Conservation (phyloP, 2,113 vertebrate genomes). For the Misgurnus mizolepis region DNA sequence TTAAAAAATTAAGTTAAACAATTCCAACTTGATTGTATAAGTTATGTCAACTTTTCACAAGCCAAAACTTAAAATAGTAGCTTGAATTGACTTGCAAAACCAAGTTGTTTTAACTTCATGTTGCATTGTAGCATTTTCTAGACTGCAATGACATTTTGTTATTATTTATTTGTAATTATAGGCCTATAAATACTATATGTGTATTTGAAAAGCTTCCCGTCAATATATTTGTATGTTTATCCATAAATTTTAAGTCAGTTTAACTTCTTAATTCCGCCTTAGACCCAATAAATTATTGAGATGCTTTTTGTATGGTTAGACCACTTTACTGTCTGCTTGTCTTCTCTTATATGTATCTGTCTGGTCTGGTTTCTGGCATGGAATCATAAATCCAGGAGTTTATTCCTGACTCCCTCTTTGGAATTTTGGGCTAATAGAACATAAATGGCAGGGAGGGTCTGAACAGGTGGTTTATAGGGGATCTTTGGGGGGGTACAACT, state of each 20-base stretch:
- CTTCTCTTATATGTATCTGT: not conserved
- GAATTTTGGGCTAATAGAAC: constrained; percentile 69
- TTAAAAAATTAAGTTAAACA: too few species aligned
- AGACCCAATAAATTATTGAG: not conserved
- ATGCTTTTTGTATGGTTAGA: constrained; percentile 20
- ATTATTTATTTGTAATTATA: too few species aligned
- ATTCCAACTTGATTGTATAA: too few species aligned
- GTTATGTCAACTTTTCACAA: too few species aligned
- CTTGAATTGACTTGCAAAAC: too few species aligned
- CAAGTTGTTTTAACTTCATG: too few species aligned
- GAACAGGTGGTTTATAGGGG: constrained; percentile 70
- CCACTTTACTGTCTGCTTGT: not conserved
- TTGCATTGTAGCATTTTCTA: too few species aligned
- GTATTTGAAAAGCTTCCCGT: too few species aligned
- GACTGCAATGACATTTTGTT: too few species aligned
- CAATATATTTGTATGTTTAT: too few species aligned
- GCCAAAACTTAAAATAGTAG: too few species aligned
- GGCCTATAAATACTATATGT: too few species aligned
- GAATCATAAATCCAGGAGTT: constrained; percentile 68
- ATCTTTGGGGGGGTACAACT: constrained; percentile 48
- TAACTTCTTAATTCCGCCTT: not conserved
- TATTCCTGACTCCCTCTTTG: constrained; percentile 67
- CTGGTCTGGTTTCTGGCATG: constrained; percentile 38
- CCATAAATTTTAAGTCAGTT: not conserved
- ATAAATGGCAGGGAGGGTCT: constrained; percentile 66